Conservation (phyloP, 2,888 invertebrate species). For the Chrysotoxum bicinctum region DNA sequence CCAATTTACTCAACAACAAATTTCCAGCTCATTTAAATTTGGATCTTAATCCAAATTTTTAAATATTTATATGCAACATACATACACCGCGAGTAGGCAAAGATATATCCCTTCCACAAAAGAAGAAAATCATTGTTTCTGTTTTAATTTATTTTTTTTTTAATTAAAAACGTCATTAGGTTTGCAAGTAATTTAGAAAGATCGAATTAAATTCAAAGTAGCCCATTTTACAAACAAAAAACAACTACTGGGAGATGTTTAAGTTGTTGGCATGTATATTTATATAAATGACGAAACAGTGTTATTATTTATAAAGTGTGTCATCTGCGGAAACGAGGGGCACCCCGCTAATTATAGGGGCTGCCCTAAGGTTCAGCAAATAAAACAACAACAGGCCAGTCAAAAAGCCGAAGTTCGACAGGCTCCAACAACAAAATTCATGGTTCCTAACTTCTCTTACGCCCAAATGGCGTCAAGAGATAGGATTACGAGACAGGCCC, state of each 20-base stretch:
- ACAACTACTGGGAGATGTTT: constrained; percentile 33
- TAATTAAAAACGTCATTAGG: constrained; percentile 13
- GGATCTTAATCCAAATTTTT: constrained; percentile 79
- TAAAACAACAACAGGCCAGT: no score
- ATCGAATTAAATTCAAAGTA: constrained; percentile 50
- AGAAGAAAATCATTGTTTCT: constrained; percentile 30
- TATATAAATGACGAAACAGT: constrained; percentile 60
- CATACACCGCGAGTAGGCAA: constrained; percentile 44
- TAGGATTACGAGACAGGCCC: no score
- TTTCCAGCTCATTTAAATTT: constrained; percentile 97
- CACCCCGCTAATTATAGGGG: no score
- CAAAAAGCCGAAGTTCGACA: no score
- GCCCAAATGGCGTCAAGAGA: no score
- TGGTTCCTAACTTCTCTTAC: no score
- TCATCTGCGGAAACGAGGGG: no score
- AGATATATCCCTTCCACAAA: constrained; percentile 28
- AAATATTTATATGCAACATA: constrained; percentile 29
- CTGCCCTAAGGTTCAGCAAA: no score
- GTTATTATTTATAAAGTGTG: constrained; percentile 65
- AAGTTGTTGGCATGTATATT: constrained; percentile 51
- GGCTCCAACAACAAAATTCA: no score
- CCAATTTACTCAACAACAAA: constrained; percentile 92
- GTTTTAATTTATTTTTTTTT: constrained; percentile 7
- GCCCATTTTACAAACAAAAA: neutral
- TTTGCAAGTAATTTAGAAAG: constrained; percentile 35